Percentiles rank a stretch among this genome's conserved stretches.
phyloP scores from a whole-genome alignment of 2,888 invertebrate genomes.

The Pachydiplax longipennis region DNA sequence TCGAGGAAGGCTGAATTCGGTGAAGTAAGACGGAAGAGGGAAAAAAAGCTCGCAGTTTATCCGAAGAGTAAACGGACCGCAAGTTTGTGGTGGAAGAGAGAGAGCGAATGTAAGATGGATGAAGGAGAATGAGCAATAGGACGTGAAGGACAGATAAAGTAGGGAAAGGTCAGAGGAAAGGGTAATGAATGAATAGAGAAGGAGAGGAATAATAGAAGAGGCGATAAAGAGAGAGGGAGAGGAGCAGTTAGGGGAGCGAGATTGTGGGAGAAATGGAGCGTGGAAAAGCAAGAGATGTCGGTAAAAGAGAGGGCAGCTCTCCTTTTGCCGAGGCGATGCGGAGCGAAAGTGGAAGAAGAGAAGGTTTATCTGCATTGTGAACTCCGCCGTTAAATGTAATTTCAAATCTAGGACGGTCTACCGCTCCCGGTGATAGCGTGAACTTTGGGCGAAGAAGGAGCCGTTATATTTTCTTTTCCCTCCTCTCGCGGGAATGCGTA shows the following conservation, averaged over 20 bases:
- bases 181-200: not conserved
- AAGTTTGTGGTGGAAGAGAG: no score
- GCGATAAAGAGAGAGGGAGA: not conserved
- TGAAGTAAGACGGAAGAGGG: no score
- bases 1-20: no score
- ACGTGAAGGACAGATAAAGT: not conserved
- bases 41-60: no score
- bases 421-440: not conserved
- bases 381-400: not conserved
- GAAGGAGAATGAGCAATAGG: not conserved
- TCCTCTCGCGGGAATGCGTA: not conserved
- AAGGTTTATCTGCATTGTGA: not conserved
- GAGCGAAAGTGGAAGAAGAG: not conserved
- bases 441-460: not conserved
- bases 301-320: not conserved
- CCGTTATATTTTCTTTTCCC: not conserved
- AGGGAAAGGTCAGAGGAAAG: not conserved
- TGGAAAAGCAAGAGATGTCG: not conserved
- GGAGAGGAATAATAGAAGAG: not conserved
- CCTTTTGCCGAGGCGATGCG: not conserved
- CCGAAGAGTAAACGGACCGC: no score
- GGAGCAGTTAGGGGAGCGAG: not conserved
- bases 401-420: not conserved
- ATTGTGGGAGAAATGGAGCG: not conserved
- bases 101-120: no score